Base-by-base conservation (phyloP, 2,888 invertebrate genomes). In the Himalopsyche kuldschensis region DNA sequence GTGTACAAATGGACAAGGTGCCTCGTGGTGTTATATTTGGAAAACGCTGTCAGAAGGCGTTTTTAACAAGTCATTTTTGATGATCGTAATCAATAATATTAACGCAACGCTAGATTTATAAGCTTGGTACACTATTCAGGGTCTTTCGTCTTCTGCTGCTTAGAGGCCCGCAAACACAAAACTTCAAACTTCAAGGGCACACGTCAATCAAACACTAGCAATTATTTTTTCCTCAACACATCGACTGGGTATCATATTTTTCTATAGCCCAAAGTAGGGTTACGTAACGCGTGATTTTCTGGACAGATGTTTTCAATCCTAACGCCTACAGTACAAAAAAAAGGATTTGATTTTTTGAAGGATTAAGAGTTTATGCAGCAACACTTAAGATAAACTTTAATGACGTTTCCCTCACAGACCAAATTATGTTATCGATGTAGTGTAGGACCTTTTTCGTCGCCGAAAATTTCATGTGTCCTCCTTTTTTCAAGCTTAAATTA, bases 161-260 rank as follows among this genome's bases (percentile, higher is more conserved):
- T 24, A 10, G 55, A 55, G 55, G 55, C 55, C 55, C 55, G 24
- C 55, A 24, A 55, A 55, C 55, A 55, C 55, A 55, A 55, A 55
- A 55, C 55, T 55, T 55, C 55, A 55, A 55, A 24, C 55, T 82
- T 79, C 83, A 83, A 83, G 81, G 83, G 83, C 83, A 78, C 41
- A 47, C 78, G 83, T 81, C 83, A 83, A 83, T 83, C 83, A 83
- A 81, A 55, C 41, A 81, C 78, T 83, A 55, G 55, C 55, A 55
- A 55, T 55, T 55, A 55, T 55, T 55, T 55, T 55, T 55, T 55
- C 55, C 4, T 55, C 55, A 55, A 55, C 55, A 55, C 55, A 55
- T 55, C 55, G 55, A 55, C 20, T 55, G 24, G 55, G 55, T 55
- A 55, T 55, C 55, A 55, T 55, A 55, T 20, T 55, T 55, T 55